Base-by-base conservation (phyloP, 2,113 vertebrate species). In the Cinclus cinclus region DNA sequence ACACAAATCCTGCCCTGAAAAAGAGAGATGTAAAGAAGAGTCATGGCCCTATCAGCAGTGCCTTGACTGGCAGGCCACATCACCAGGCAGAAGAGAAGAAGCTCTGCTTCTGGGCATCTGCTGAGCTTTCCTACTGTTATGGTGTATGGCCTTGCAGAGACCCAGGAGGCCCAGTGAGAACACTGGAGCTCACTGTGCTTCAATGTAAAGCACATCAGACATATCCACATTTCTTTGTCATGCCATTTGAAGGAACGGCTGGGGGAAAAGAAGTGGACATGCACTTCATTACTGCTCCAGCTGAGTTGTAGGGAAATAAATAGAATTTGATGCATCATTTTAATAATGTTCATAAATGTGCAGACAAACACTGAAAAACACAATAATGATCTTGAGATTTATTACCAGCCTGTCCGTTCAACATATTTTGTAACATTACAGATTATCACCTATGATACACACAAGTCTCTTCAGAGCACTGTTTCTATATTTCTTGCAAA, bases 401-500 rank as follows among this genome's bases (percentile, higher is more conserved):
- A 79, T 92, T 90, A 82, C 53, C 31, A 94, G 74, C 8, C 19
- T 91, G 79, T 87, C 64, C 75, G 22, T 59, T 87, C 50, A 74
- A 73, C 64, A 55, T 50, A 83, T 33, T 68, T 8, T 55, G 33
- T 56, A 71, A 44, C 35, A 71, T 67, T 65, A 76, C 41, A 89
- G 74, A 63, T 91, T 94, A 76, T 71, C 39, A 73, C 93, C 64
- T 87, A 69, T 69, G 95, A 65, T 53, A 80, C 46, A 82, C 53
- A 62, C 14, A 76, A 58, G 56, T 65, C 49, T 84, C 58, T 91
- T 95, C 80, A 83, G 50, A 89, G 56, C 42, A 35, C 18, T 37
- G 18, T 65, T 79, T 68, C 62, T 62, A 4, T 92, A 83, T 87
- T 89, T 91, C 70, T 94, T 95, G 53, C 39, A 90, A 91, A 87